phyloP scores from a whole-genome alignment of 2,797 vertebrate genomes.

The Scyliorhinus canicula region DNA sequence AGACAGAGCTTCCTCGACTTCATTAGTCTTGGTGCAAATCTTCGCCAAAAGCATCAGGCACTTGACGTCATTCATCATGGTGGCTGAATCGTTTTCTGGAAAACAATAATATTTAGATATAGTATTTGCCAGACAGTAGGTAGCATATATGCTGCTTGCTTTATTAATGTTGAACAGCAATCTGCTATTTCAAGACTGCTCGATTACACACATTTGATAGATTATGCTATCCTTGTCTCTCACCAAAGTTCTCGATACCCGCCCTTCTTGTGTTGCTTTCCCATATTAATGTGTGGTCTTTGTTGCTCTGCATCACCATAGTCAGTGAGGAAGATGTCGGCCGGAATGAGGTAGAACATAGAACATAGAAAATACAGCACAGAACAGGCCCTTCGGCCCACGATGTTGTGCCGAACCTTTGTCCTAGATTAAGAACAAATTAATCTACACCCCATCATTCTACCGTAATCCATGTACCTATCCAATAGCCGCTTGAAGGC shows the following conservation, averaged over 20 bases:
- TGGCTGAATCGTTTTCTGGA: slow-evolving; percentile 54
- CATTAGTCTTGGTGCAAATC: slow-evolving; percentile 47
- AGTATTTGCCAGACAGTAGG: neutral
- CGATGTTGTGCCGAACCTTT: too few species aligned
- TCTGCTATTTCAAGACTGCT: neutral
- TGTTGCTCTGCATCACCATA: too few species aligned
- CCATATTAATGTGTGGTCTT: neutral
- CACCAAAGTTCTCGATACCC: neutral
- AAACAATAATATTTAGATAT: slow-evolving; percentile 5
- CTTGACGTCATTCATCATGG: slow-evolving; percentile 58
- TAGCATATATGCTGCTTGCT: neutral
- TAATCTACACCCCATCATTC: too few species aligned
- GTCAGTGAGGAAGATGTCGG: too few species aligned
- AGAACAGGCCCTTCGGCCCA: too few species aligned
- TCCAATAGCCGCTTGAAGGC: too few species aligned
- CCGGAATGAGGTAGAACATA: too few species aligned
- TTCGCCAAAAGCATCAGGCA: slow-evolving; percentile 56
- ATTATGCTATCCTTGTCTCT: neutral
- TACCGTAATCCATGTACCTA: too few species aligned
- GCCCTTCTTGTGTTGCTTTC: neutral
- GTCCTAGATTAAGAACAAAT: too few species aligned
- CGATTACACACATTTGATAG: neutral
- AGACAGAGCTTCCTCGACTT: slow-evolving; percentile 50
- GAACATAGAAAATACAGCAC: too few species aligned
- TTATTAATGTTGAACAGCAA: neutral